phyloP scores from a whole-genome alignment of 2,113 vertebrate species.

The Nestor notabilis region DNA sequence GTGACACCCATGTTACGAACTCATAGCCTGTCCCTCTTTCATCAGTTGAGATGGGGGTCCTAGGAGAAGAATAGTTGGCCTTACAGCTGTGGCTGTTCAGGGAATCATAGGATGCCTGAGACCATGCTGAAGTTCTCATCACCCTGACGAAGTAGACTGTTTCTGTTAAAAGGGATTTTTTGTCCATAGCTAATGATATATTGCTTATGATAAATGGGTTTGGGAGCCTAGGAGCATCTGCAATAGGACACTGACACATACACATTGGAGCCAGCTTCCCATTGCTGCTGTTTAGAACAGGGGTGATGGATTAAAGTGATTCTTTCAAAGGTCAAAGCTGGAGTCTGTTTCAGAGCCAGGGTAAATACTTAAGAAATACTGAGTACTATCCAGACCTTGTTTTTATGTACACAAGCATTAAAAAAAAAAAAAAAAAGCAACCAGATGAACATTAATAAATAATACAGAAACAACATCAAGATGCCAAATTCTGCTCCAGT shows the following conservation, averaged over 20 bases:
- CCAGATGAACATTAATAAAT: background rate
- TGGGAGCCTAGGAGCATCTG: background rate
- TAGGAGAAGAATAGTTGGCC: background rate
- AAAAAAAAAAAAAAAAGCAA: background rate
- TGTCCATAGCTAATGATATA: fast-evolving
- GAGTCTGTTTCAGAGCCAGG: background rate
- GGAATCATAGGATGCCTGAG: background rate
- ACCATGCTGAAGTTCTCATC: fast-evolving
- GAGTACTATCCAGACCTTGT: background rate
- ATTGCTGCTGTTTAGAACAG: background rate
- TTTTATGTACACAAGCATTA: background rate
- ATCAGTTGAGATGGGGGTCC: background rate
- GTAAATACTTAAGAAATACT: background rate
- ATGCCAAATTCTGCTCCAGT: background rate
- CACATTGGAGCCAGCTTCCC: background rate
- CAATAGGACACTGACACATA: background rate
- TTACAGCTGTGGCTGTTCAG: background rate
- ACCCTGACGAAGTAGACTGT: background rate
- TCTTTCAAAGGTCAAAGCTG: background rate
- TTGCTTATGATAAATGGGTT: background rate
- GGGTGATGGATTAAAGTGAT: background rate
- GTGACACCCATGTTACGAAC: too few species aligned
- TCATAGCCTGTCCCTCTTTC: background rate
- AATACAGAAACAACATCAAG: background rate
- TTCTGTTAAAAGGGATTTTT: background rate